Evolutionary conservation across 2,113 vertebrate species (phyloP), one percentile per base, ranked within the genome.

Genomic region (Nematolebias whitei): DNA sequence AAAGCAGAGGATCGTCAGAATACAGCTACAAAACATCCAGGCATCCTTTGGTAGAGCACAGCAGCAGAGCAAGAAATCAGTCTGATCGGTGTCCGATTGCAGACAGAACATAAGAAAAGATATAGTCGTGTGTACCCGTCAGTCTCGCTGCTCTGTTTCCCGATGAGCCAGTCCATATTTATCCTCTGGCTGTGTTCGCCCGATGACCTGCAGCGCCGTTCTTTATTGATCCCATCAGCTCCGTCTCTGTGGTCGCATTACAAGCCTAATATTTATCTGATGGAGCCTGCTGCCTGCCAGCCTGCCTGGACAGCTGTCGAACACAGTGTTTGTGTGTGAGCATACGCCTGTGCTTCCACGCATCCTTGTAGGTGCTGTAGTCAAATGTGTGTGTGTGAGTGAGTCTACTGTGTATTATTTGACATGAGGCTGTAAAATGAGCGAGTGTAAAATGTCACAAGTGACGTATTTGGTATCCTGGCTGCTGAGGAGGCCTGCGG

Each of bases 241-340:
- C 40, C 24, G 81, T 87, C 85, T 82, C 87, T 85, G 80, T 85
- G 84, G 84, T 87, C 57, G 67, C 78, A 85, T 88, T 87, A 88
- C 85, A 80, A 86, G 85, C 88, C 63, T 88, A 84, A 88, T 88
- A 88, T 91, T 85, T 88, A 88, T 85, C 86, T 85, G 84, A 89
- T 86, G 16, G 62, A 84, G 80, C 80, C 83, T 57, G 62, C 84
- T 78, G 76, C 70, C 81, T 62, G 82, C 77, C 56, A 39, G 67
- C 64, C 74, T 60, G 74, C 68, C 68, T 80, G 76, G 65, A 78
- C 65, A 19, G 71, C 84, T 78, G 82, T 69, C n/a, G 76, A 77
- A 49, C 56, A 63, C 39, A 56, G 63, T 63, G 79, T 71, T 68
- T 64, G 75, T 47, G 60, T 55, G 45, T 15, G 13, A 49, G 20